Conservation (phyloP, 2,797 vertebrate species). For the Trematocara caparti region DNA sequence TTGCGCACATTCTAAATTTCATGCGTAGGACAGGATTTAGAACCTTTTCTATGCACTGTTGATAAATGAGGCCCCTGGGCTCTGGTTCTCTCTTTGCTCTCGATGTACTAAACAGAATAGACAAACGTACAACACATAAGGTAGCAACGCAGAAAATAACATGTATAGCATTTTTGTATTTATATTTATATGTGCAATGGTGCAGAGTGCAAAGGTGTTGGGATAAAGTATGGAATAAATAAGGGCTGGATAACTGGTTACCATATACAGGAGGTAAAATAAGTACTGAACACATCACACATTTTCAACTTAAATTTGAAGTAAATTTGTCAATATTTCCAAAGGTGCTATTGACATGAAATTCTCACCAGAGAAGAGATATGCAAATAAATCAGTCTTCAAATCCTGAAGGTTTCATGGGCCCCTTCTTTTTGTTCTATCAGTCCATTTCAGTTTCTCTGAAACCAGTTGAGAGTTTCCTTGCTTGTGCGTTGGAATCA, state of each 20-base stretch:
- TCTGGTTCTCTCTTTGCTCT: not conserved
- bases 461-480: not conserved
- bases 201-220: not conserved
- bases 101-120: accelerated
- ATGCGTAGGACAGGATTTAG: too few relatives aligned
- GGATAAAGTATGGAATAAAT: not conserved
- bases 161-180: not conserved
- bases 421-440: not conserved
- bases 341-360: not conserved
- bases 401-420: not conserved
- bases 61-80: not conserved
- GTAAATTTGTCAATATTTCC: not conserved
- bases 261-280: not conserved
- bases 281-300: accelerated
- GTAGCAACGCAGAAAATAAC: accelerated
- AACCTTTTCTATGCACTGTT: too few relatives aligned
- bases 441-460: not conserved
- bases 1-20: too few relatives aligned
- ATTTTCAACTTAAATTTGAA: not conserved
- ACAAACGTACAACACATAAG: not conserved
- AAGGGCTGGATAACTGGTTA: not conserved
- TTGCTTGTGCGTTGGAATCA: not conserved
- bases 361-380: not conserved
- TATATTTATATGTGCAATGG: not conserved
- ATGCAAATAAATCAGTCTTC: not conserved